Conservation (phyloP, 2,888 invertebrate species). For the Drosophila mimetica region DNA sequence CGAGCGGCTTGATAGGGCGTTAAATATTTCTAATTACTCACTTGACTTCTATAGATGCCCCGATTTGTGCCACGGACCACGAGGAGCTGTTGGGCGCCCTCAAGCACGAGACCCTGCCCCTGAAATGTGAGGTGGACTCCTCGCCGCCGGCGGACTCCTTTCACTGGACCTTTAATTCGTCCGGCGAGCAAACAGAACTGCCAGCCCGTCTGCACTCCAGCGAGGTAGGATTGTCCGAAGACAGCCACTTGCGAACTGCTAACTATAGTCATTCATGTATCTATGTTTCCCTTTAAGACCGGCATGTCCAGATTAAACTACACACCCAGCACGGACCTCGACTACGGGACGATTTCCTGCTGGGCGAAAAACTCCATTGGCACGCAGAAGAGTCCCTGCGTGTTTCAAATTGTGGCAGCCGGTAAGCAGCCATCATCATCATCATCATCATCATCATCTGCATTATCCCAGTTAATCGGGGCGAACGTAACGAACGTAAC, state of each 20-base stretch:
- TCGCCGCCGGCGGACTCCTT: slow-evolving; percentile 94
- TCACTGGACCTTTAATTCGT: slow-evolving; percentile 97
- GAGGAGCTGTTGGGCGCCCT: slow-evolving; percentile 94
- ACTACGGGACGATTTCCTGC: slow-evolving; percentile 95
- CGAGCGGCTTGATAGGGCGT: slow-evolving; percentile 42
- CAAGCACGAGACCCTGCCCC: slow-evolving; percentile 93
- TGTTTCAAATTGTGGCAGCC: slow-evolving; percentile 94
- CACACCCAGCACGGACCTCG: slow-evolving; percentile 93
- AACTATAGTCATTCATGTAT: slow-evolving; percentile 11
- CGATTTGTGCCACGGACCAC: slow-evolving; percentile 90
- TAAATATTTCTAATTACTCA: slow-evolving; percentile 72
- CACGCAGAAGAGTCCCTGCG: slow-evolving; percentile 92
- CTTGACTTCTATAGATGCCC: slow-evolving; percentile 84
- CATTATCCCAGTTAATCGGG: slow-evolving; percentile 19
- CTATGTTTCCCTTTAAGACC: slow-evolving; percentile 68
- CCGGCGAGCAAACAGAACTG: slow-evolving; percentile 92
- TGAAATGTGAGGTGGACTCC: slow-evolving; percentile 94
- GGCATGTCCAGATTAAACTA: slow-evolving; percentile 89
- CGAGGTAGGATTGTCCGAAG: slow-evolving; percentile 76
- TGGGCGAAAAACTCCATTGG: slow-evolving; percentile 94
- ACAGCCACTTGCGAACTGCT: slow-evolving; percentile 5
- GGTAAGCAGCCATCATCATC: slow-evolving; percentile 85
- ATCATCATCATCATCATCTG: neutral
- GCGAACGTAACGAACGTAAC: slow-evolving; percentile 23
- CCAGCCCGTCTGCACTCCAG: slow-evolving; percentile 87